A percentile compares a stretch with the other conserved stretches of the same genome.
phyloP scores from a whole-genome alignment of 2,888 invertebrate species.

The Epirrita christyi region DNA sequence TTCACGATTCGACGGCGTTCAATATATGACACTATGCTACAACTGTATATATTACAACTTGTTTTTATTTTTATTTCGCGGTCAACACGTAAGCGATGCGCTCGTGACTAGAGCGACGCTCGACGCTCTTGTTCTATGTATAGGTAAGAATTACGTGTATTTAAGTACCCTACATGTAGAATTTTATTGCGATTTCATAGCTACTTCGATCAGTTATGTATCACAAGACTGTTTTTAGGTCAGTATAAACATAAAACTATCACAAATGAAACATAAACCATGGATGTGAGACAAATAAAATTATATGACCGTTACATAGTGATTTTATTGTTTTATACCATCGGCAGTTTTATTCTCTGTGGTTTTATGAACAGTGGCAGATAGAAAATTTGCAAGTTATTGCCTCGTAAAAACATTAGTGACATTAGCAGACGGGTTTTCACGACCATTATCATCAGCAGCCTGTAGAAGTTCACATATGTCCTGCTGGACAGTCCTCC shows the following conservation, averaged over 20 bases:
- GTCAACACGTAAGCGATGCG: no score
- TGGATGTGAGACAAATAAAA: slow-evolving; percentile 34
- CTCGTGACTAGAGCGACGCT: no score
- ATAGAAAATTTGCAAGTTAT: slow-evolving; percentile 21
- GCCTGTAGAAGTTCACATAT: no score
- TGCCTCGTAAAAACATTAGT: slow-evolving; percentile 17
- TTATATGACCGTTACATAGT: slow-evolving; percentile 35
- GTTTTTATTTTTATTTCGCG: no score
- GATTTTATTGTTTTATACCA: slow-evolving; percentile 35
- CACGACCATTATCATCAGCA: no score
- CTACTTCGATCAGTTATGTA: not conserved
- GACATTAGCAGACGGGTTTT: slow-evolving; percentile 2
- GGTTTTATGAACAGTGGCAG: slow-evolving; percentile 17
- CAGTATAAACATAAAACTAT: slow-evolving; percentile 14
- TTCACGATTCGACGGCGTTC: no score
- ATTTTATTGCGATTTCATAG: not conserved
- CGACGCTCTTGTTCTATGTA: no score
- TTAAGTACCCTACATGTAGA: not conserved
- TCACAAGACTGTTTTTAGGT: slow-evolving; percentile 2
- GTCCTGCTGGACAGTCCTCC: no score
- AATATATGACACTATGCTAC: no score
- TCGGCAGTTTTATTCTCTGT: slow-evolving; percentile 16
- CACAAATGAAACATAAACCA: slow-evolving; percentile 20
- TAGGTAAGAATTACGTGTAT: not conserved
- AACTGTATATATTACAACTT: no score